Base-by-base conservation (phyloP, 1,140 invertebrate species). In the Steinernema feltiae region DNA sequence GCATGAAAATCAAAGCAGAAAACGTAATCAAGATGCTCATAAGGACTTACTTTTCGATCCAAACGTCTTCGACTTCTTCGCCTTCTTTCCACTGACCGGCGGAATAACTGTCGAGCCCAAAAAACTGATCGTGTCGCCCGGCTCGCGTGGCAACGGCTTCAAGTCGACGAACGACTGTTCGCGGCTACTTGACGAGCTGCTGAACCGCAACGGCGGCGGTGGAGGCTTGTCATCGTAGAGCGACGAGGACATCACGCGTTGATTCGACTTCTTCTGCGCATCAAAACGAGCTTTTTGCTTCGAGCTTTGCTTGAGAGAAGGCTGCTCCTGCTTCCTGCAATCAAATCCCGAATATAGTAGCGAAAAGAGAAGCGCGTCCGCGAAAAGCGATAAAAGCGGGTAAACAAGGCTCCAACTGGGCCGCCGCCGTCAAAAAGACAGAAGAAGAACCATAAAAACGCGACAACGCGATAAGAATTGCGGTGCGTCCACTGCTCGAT, bases 181-280 rank as follows among this genome's bases (percentile, higher is more conserved):
- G 24, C 46, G 46, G 48, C 53, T 32, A 24, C 53, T 69, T 30
- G 48, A 30, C 35, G 78, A 71, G 32, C 74, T 78, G 71, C 73
- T 80, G 78, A 70, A 83, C 32, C 81, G 79, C 32, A 82, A 41
- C 17, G 81, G 81, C 27, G 81, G 81, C 30, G 81, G 78, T 21
- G 81, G 81, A 0, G 81, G 81, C 72, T 77, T 81, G 35, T 82
- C 81, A 70, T 82, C 82, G 81, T 81, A 81, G 2, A 74, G 70
- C 48, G 76, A 81, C 21, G 79, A 81, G 18, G 29, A 71, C 76
- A 72, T 48, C 48, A 32, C 75, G 31, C 75, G 76, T 76, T 31
- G 35, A 24, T 29, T 76, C 30, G 75, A 1, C 27, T 30, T 72
- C 73, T 24, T 18, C 18, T 7, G 12, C 12, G 32, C 32, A 75